These are phyloP conservation scores for Mythimna loreyi DNA, from an alignment of 2,888 invertebrate genomes.

Conservation along the genomic window DNA sequence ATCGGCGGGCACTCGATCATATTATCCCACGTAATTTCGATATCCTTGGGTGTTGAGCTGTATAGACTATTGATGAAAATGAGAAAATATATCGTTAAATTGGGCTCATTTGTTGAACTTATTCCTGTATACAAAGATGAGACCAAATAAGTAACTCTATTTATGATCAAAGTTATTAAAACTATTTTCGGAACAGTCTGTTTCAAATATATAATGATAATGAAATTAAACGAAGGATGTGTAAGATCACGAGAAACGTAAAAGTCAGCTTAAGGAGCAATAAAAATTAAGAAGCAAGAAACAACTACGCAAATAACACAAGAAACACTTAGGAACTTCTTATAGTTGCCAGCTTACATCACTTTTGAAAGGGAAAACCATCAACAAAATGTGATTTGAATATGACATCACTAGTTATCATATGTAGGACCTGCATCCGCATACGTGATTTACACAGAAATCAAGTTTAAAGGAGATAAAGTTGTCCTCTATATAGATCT, in stretches of 20 bases:
- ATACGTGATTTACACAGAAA: constrained; percentile 34
- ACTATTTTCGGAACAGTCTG: constrained; percentile 5
- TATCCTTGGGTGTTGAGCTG: constrained; percentile 34
- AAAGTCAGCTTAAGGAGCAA: constrained; percentile 45
- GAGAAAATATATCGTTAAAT: constrained; percentile 32
- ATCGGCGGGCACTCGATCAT: constrained; percentile 56
- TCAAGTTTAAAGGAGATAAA: constrained; percentile 19
- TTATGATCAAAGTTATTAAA: constrained; percentile 14
- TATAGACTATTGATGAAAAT: constrained; percentile 31
- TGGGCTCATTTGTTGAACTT: constrained; percentile 12
- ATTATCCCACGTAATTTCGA: constrained; percentile 55
- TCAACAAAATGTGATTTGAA: constrained; percentile 39
- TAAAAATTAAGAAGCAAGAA: constrained; percentile 35
- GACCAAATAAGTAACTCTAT: constrained; percentile 19
- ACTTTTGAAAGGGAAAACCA: constrained; percentile 30
- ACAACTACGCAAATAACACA: constrained; percentile 28
- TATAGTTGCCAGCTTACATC: constrained; percentile 40
- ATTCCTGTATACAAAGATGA: neutral
- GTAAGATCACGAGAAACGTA: constrained; percentile 31
- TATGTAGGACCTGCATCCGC: constrained; percentile 35
- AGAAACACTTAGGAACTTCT: constrained; percentile 22
- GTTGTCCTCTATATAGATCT: constrained; percentile 12
- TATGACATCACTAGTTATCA: constrained; percentile 50
- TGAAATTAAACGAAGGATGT: constrained; percentile 39
- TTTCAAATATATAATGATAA: constrained; percentile 14